phyloP scores from a whole-genome alignment of 2,888 invertebrate species.

The Rhamnusium bicolor region DNA sequence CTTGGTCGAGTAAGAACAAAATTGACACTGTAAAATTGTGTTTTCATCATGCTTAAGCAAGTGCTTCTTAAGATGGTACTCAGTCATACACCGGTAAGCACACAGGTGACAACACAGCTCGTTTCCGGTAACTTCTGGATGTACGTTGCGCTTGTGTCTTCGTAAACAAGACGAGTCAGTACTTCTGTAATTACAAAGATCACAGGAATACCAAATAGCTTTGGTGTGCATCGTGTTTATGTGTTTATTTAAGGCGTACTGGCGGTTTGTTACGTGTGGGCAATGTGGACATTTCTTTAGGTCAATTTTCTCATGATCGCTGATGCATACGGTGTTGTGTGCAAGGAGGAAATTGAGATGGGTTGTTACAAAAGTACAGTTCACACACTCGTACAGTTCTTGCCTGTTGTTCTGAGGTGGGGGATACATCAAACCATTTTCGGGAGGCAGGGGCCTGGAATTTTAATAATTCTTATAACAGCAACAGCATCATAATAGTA shows the following conservation, averaged over 20 bases:
- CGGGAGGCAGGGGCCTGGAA: constrained; percentile 1
- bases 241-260: constrained; percentile 48
- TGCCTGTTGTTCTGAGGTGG: background rate
- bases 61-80: constrained; percentile 42
- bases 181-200: constrained; percentile 52
- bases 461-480: background rate
- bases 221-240: constrained; percentile 53
- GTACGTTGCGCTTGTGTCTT: constrained; percentile 43
- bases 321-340: constrained; percentile 44
- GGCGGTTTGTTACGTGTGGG: constrained; percentile 44
- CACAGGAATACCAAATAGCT: constrained; percentile 52
- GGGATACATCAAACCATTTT: background rate
- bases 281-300: constrained; percentile 48
- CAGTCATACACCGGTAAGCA: constrained; percentile 26
- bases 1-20: constrained; percentile 58
- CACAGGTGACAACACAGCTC: constrained; percentile 33
- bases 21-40: constrained; percentile 46
- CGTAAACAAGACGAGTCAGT: constrained; percentile 50
- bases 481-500: too few relatives aligned
- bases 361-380: constrained; percentile 52
- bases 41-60: constrained; percentile 40
- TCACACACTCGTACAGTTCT: constrained; percentile 22
- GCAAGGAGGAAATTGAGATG: constrained; percentile 1
- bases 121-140: constrained; percentile 17
- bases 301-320: constrained; percentile 23